These are phyloP conservation scores for Spodoptera exigua DNA, from an alignment of 2,888 invertebrate genomes.

Conservation along the genomic window DNA sequence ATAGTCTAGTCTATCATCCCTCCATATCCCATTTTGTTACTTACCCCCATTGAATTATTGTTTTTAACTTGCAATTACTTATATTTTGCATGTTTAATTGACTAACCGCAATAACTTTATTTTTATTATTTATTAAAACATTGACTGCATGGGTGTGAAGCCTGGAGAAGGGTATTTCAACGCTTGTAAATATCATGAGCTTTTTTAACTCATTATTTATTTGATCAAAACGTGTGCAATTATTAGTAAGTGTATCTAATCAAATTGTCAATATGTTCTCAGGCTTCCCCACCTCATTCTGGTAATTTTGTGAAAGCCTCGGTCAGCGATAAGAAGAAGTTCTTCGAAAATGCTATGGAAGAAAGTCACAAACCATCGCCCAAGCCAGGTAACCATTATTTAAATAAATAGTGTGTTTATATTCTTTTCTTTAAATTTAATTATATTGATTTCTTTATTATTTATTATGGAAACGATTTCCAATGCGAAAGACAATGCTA, in stretches of 20 bases:
- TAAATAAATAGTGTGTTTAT: neutral
- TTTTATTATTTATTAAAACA: constrained; percentile 71
- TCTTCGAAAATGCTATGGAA: constrained; percentile 98
- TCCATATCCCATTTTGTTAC: constrained; percentile 78
- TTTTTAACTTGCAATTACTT: constrained; percentile 83
- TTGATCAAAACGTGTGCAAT: constrained; percentile 11
- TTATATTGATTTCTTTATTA: neutral
- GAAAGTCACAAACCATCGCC: constrained; percentile 95
- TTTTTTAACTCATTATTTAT: constrained; percentile 76
- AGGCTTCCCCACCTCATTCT: constrained; percentile 92
- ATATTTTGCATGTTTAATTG: constrained; percentile 86
- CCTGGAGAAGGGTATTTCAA: constrained; percentile 81
- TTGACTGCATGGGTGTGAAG: constrained; percentile 87
- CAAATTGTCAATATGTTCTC: constrained; percentile 58
- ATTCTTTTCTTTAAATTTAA: neutral
- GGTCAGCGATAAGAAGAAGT: constrained; percentile 97
- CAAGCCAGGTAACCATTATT: constrained; percentile 91
- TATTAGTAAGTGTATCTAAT: constrained; percentile 49
- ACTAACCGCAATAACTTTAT: constrained; percentile 73
- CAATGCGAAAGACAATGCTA: too few relatives aligned
- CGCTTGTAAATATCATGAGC: constrained; percentile 85
- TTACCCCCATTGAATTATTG: constrained; percentile 72
- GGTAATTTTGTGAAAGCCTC: constrained; percentile 94
- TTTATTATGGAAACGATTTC: too few relatives aligned
- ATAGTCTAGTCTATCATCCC: constrained; percentile 72